Evolutionary conservation across 2,888 invertebrate genomes (phyloP), one percentile per base, ranked within the genome.

Genomic region (Pemphredon lugubris): DNA sequence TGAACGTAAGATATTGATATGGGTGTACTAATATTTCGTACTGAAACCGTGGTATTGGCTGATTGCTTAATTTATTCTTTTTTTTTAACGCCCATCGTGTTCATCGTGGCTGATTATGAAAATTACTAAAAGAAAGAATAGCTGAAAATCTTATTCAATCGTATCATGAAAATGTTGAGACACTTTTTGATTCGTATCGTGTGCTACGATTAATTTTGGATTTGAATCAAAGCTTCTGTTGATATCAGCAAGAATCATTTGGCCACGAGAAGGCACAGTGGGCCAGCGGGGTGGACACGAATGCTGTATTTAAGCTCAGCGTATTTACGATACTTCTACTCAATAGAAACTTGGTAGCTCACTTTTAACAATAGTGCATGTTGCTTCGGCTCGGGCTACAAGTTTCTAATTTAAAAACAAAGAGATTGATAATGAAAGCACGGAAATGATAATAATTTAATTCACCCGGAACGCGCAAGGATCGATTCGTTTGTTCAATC

Each of bases 351-450:
- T 88, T 85, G 83, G 87, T 89, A 89, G 88, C 89, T 89, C 89
- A 89, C 89, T 89, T 89, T 89, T 89, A 89, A 89, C 89, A 89
- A 88, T 89, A 89, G 87, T 88, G 89, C 89, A 89, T 87, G 88
- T 69, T 77, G 87, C 87, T 88, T 83, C 60, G 34, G 73, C 37
- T 73, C 47, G 68, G 69, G 70, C 75, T 83, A 81, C 83, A 82
- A 87, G 84, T 86, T 86, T 86, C 73, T 57, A n/a, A n/a, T n/a
- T 23, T 18, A 13, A 14, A 14, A 34, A 51, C n/a, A 37, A 32
- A 42, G 18, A 23, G 2, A 32, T 6, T 2, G 6, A 37, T 1
- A 21, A 11, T n/a, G 7, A 11, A 39, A 23, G 20, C 2, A n/a
- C 9, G 5, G 13, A 2, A 26, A 30, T 1, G 20, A 21, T 13